Conservation (phyloP, 2,888 invertebrate genomes). For the Athalia cordata region DNA sequence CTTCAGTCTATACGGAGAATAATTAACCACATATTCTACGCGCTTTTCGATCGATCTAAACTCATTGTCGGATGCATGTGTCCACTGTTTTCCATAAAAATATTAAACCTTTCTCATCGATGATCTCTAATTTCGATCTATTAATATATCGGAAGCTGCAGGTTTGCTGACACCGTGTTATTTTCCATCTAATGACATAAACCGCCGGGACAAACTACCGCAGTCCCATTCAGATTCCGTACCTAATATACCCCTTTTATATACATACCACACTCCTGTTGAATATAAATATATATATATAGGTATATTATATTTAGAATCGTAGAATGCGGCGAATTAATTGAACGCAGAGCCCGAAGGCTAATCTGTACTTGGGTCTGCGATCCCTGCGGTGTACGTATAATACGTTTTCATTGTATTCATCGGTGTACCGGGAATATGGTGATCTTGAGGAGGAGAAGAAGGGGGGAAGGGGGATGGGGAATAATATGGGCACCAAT, state of each 20-base stretch:
- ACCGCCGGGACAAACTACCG: no score
- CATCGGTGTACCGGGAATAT: no score
- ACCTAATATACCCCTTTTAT: no score
- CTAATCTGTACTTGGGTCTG: background rate
- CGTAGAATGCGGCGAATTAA: slow-evolving; percentile 41
- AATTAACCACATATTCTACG: no score
- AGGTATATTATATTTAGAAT: background rate
- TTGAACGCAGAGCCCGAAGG: slow-evolving; percentile 11
- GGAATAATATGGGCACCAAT: slow-evolving; percentile 18
- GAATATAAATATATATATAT: slow-evolving; percentile 27
- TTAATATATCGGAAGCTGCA: no score
- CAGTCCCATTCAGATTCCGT: no score
- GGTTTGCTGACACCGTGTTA: no score
- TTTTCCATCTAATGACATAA: background rate
- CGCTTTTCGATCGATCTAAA: no score
- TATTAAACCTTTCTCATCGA: background rate
- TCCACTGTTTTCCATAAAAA: background rate
- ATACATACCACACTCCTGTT: background rate
- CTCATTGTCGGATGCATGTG: no score
- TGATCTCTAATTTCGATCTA: no score
- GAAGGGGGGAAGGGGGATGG: background rate
- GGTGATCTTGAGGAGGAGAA: background rate
- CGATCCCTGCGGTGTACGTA: slow-evolving; percentile 2
- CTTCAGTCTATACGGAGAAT: no score
- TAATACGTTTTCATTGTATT: slow-evolving; percentile 23